Conservation (phyloP, 2,888 invertebrate genomes). For the Netelia fuscicornis region DNA sequence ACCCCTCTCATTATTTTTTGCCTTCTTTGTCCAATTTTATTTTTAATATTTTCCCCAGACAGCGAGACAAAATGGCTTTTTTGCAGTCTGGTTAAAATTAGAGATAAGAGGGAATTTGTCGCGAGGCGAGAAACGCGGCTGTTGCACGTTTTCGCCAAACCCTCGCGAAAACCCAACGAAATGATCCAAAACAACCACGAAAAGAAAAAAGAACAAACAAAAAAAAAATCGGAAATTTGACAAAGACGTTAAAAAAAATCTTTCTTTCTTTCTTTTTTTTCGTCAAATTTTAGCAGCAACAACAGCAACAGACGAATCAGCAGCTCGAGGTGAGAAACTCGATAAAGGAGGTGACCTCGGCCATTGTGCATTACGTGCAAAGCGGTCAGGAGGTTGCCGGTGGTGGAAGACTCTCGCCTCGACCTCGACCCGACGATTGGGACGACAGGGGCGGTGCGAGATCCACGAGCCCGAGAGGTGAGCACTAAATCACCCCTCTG, state of each 20-base stretch:
- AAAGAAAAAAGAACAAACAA: neutral
- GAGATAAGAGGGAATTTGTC: slow-evolving; percentile 62
- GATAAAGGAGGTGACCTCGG: slow-evolving; percentile 96
- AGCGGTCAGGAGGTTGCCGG: slow-evolving; percentile 85
- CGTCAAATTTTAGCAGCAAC: slow-evolving; percentile 53
- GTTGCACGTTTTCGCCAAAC: slow-evolving; percentile 25
- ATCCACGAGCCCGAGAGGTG: slow-evolving; percentile 84
- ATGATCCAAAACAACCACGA: neutral
- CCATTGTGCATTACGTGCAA: slow-evolving; percentile 95
- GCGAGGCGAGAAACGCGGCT: slow-evolving; percentile 55
- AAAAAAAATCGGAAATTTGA: neutral
- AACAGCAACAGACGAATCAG: slow-evolving; percentile 82
- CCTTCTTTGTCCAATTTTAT: slow-evolving; percentile 78
- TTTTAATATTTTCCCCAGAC: slow-evolving; percentile 80
- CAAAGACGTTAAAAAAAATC: neutral
- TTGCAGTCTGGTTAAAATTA: slow-evolving; percentile 74
- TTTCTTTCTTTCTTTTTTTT: slow-evolving; percentile 20
- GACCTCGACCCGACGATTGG: slow-evolving; percentile 80
- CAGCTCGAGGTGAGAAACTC: slow-evolving; percentile 87
- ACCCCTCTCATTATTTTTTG: slow-evolving; percentile 52
- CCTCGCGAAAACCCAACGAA: neutral
- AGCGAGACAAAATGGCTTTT: slow-evolving; percentile 72
- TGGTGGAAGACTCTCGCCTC: slow-evolving; percentile 81
- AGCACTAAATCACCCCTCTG: slow-evolving; percentile 81
- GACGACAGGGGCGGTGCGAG: slow-evolving; percentile 82